phyloP scores from a whole-genome alignment of 2,113 vertebrate genomes.

The Megalops atlanticus region DNA sequence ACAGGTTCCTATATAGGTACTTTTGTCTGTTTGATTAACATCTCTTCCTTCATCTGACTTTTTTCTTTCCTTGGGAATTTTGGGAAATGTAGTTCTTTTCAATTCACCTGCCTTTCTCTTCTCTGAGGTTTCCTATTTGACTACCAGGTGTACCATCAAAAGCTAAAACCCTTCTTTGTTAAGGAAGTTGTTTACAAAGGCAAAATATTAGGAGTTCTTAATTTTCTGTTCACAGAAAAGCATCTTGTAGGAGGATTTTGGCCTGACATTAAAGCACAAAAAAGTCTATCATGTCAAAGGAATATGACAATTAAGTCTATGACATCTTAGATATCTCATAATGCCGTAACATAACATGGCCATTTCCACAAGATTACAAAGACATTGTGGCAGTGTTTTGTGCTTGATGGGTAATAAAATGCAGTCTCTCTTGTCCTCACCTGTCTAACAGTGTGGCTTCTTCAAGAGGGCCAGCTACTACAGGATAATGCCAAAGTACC shows the following conservation, averaged over 20 bases:
- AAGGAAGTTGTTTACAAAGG: background rate
- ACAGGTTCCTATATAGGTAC: background rate
- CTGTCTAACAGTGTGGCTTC: conserved; percentile 80
- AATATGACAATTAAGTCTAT: too few species aligned
- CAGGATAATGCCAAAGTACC: conserved; percentile 92
- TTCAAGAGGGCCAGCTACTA: conserved; percentile 89
- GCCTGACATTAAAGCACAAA: too few species aligned
- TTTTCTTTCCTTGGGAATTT: background rate
- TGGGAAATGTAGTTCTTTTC: background rate
- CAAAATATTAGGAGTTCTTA: too few species aligned
- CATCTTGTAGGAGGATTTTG: too few species aligned
- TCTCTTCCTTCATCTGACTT: background rate
- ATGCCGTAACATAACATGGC: too few species aligned
- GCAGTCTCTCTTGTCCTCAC: background rate
- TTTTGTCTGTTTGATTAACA: background rate
- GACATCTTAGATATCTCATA: too few species aligned
- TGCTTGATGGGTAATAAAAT: background rate
- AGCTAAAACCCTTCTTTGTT: background rate
- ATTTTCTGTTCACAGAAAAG: too few species aligned
- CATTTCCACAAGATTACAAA: too few species aligned
- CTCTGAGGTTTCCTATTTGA: background rate
- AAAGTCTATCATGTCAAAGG: too few species aligned
- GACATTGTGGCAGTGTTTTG: background rate
- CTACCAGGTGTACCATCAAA: background rate
- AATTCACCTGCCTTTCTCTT: background rate